Evolutionary conservation across 2,888 invertebrate genomes (phyloP), one percentile per base, ranked within the genome.

Genomic region (Girardia tigrina): DNA sequence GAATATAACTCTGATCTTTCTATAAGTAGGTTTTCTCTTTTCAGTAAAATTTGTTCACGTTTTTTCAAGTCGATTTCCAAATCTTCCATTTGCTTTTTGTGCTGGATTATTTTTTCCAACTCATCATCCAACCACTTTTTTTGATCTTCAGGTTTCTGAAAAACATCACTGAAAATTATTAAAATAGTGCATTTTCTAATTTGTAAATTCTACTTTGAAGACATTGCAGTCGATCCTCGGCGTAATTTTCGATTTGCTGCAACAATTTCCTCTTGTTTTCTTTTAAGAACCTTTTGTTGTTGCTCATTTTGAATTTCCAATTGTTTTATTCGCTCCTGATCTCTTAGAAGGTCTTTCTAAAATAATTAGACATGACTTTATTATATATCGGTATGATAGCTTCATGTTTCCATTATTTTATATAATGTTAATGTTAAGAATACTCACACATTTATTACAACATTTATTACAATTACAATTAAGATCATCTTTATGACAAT

Each of bases 251-350:
- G 77, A 75, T 83, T 82, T n/a, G 82, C 82, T 12, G 81, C 81
- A 4, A 82, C 81, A 69, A 83, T 80, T 78, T 84, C 83, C 78
- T 83, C 83, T 42, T 82, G 83, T 79, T 83, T 84, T 29, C 82
- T 78, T 74, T 80, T 81, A 72, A 84, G 78, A 69, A 84, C 80
- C 78, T 84, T 83, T 80, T 83, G 81, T 74, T 83, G 83, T 74
- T 83, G 82, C 73, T 82, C 82, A 75, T 81, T 82, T 76, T 81
- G 80, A 1, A 81, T 80, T 77, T 83, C 81, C 26, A 84, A 78
- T 73, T 83, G 83, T 75, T 81, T 82, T 4, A 84, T 80, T 70
- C 80, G 78, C 78, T 83, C 82, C 70, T 81, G 79, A 77, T 84
- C 84, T 77, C 80, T 80, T 79, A 81, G 80, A 80, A 83, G 82